Conservation (phyloP, 2,797 vertebrate species). For the Botia almorhae region DNA sequence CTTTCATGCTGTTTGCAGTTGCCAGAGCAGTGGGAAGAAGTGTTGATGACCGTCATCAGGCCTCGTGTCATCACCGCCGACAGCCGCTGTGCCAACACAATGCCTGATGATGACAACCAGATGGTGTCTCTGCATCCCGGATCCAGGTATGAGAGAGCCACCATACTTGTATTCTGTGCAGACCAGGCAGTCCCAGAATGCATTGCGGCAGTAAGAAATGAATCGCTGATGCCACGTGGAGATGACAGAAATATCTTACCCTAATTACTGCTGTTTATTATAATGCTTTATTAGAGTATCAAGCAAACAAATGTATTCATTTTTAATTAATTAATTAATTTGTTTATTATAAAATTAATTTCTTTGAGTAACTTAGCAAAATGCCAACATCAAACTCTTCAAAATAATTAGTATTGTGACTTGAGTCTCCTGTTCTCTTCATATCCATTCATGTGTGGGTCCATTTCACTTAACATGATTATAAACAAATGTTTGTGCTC, state of each 20-base stretch:
- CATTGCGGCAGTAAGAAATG: not conserved
- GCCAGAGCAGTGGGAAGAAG: constrained; percentile 96
- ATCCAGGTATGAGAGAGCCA: constrained; percentile 81
- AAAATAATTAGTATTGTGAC: no score
- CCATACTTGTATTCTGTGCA: not conserved
- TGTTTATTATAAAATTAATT: no score
- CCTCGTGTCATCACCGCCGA: constrained; percentile 85
- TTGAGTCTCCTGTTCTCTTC: no score
- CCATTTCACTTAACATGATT: no score
- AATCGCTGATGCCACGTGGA: not conserved
- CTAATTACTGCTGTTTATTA: no score
- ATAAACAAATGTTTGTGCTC: not conserved
- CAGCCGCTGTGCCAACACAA: constrained; percentile 92
- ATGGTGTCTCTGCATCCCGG: constrained; percentile 88
- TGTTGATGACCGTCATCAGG: constrained; percentile 85
- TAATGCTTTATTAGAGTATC: no score
- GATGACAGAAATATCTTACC: not conserved
- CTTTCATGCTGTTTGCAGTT: constrained; percentile 74
- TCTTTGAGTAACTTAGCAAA: no score
- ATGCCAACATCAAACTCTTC: no score
- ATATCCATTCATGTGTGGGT: no score
- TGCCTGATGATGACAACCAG: constrained; percentile 94
- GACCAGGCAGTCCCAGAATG: not conserved
- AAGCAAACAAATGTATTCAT: no score
- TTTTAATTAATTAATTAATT: no score